A percentile compares a stretch with the other conserved stretches of the same genome.
Evolutionary conservation across 2,113 vertebrate species (phyloP).

Genomic region (Colaptes auratus): DNA sequence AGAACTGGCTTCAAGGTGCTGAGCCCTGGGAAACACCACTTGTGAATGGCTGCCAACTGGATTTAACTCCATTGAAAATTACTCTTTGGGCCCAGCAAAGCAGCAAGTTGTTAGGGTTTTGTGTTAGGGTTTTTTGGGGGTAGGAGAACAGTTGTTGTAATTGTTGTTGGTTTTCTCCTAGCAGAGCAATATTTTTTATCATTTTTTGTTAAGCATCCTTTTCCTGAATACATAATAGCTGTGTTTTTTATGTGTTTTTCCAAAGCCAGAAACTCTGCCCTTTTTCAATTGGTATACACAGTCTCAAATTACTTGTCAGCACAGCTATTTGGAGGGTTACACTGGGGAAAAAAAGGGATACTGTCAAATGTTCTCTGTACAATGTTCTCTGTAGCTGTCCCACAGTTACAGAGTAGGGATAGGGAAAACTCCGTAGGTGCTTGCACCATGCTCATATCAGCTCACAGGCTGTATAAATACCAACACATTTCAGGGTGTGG

Average conservation of each 20-base stretch:
- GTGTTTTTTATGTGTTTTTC: neutral
- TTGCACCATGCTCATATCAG: neutral
- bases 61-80: too few species aligned
- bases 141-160: neutral
- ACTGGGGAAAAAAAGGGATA: neutral
- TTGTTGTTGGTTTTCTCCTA: neutral
- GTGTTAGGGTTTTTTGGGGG: neutral
- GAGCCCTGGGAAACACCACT: too few species aligned
- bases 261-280: neutral
- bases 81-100: fast-evolving
- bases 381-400: too few species aligned
- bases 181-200: neutral
- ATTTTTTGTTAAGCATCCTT: neutral
- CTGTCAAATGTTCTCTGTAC: neutral
- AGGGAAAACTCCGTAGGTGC: neutral
- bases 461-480: neutral
- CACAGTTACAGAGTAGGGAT: neutral
- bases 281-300: neutral
- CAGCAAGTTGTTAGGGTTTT: neutral
- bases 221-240: neutral
- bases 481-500: neutral
- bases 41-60: too few species aligned
- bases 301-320: neutral
- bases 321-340: neutral
- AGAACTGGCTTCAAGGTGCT: too few species aligned